A percentile compares a stretch with the other conserved stretches of the same genome.
Evolutionary conservation across 2,113 vertebrate species (phyloP).

Genomic region (Penelope pileata): DNA sequence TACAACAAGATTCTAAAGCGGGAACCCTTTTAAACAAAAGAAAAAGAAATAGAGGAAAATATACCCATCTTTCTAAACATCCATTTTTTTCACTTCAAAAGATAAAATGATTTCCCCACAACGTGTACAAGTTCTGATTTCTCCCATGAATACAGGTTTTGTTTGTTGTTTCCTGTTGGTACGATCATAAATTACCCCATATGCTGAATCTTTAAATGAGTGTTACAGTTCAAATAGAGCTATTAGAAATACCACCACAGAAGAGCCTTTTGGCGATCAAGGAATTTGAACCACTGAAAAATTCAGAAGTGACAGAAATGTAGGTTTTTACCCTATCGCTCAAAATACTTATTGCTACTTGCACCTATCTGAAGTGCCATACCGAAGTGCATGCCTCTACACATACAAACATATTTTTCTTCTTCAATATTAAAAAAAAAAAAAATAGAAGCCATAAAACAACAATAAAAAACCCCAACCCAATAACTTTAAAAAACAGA

Average conservation of each 20-base stretch:
- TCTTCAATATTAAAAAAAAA: not conserved
- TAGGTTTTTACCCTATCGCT: not conserved
- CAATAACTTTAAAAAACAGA: not conserved
- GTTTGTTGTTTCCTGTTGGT: not conserved
- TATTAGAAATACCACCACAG: not conserved
- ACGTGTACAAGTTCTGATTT: not conserved
- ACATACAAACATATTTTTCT: not conserved
- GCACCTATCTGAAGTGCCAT: not conserved
- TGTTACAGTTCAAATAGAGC: not conserved
- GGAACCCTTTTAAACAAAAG: not conserved
- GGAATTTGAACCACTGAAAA: not conserved
- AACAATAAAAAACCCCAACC: not conserved
- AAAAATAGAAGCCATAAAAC: fast-evolving
- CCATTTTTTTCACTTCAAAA: not conserved
- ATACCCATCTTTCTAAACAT: not conserved
- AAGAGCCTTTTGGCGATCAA: not conserved
- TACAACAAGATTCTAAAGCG: not conserved
- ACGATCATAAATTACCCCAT: fast-evolving
- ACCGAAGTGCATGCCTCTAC: not conserved
- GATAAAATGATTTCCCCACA: not conserved
- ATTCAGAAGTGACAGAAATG: not conserved
- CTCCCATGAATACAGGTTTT: not conserved
- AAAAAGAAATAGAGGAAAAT: not conserved
- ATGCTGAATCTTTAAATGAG: not conserved
- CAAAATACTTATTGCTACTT: not conserved